Evolutionary conservation across 2,113 vertebrate species (phyloP).

Genomic region (Pagrus major): DNA sequence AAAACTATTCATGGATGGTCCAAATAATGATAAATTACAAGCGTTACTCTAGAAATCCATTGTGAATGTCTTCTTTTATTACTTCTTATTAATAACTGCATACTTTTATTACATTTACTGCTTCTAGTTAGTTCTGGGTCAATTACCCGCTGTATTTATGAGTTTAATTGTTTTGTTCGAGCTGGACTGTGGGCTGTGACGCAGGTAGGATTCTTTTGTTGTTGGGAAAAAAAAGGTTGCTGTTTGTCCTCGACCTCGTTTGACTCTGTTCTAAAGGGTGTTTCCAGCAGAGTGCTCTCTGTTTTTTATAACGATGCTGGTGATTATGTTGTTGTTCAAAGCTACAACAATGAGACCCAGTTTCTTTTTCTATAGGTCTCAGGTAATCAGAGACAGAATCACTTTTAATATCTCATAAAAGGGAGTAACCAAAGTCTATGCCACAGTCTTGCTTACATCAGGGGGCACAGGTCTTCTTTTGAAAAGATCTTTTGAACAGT

Average conservation of each 20-base stretch:
- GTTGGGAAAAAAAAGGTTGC: background rate
- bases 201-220: background rate
- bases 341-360: background rate
- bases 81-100: background rate
- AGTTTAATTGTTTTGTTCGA: background rate
- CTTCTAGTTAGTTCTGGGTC: background rate
- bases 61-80: background rate
- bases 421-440: too few relatives aligned
- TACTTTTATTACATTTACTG: background rate
- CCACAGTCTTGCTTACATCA: too few relatives aligned
- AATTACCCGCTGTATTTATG: background rate
- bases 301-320: background rate
- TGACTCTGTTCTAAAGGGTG: background rate
- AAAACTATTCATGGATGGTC: background rate
- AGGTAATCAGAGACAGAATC: background rate
- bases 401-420: background rate
- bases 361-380: background rate
- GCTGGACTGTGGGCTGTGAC: background rate
- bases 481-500: background rate
- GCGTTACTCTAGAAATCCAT: background rate
- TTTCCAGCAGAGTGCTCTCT: background rate
- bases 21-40: background rate
- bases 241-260: background rate
- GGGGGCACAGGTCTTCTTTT: background rate
- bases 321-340: background rate